Percentiles rank a stretch among this genome's conserved stretches.
These are phyloP conservation scores for Sporophila hypoxantha DNA, from an alignment of 2,113 vertebrate genomes.

Conservation along the genomic window DNA sequence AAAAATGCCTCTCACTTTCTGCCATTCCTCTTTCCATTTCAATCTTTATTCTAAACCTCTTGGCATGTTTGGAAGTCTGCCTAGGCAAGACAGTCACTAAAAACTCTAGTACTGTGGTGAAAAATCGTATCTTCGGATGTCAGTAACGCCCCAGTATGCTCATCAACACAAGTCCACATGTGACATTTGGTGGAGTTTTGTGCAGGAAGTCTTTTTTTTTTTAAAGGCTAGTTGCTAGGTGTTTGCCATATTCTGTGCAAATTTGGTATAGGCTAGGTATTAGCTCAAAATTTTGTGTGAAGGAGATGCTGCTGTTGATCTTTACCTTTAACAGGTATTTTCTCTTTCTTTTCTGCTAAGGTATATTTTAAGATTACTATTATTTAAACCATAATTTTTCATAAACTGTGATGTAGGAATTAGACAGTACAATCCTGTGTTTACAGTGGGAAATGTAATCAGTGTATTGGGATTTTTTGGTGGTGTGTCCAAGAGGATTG, in stretches of 20 bases:
- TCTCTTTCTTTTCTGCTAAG: neutral
- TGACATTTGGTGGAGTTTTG: neutral
- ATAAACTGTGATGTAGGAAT: neutral
- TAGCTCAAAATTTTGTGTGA: neutral
- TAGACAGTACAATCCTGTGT: neutral
- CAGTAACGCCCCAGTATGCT: neutral
- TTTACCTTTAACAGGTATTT: neutral
- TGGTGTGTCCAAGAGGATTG: neutral
- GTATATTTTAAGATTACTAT: neutral
- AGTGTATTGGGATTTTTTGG: neutral
- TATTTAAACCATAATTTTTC: neutral
- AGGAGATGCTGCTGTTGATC: neutral
- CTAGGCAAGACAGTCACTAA: neutral
- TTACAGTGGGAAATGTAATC: neutral
- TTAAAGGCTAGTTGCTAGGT: neutral
- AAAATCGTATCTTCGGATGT: neutral
- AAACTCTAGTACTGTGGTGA: neutral
- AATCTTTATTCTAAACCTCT: neutral
- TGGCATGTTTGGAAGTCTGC: neutral
- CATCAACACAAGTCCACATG: neutral
- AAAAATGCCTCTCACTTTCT: neutral
- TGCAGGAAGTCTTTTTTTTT: neutral
- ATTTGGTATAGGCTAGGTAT: neutral
- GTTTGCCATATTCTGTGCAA: neutral
- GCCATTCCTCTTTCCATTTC: neutral